Base-by-base conservation (phyloP, 1,140 invertebrate genomes). In the Cyclina sinensis region DNA sequence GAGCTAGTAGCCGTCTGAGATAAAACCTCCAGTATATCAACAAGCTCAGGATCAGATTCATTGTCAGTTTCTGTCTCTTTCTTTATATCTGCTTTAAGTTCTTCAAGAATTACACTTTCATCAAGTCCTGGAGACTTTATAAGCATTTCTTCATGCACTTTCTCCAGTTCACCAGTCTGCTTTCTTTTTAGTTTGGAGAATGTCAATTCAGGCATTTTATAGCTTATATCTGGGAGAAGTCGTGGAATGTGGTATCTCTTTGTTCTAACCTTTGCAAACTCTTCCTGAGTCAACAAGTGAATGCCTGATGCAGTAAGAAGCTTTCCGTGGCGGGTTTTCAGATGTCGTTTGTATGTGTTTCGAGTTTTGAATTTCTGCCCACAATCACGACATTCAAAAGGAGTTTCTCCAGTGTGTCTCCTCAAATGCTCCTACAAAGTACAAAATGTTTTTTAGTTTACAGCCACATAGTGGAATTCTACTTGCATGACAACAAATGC, bases 361-460 rank as follows among this genome's bases (percentile, higher is more conserved):
- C 97, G 94, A 0, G 97, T 97, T 94, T 97, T 97, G 91, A 97
- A 97, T 84, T 96, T 93, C 82, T 96, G 96, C 7, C 96, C 95
- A 94, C 97, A 97, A 89, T 97, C 97, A 5, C 95, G 95, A 90
- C 97, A 97, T n/a, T 96, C 95, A 91, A 97, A 97, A 3, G 97
- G 97, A 27, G 96, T 96, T 94, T 97, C 97, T 54, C 97, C 97
- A 16, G 97, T 97, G 89, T 97, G 97, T 62, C 97, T 94, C 62
- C 97, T 94, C 48, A 97, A 94, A 92, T 97, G 97, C 92, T 97
- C 97, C 95, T 95, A 62, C 9, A 88, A 73, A 84, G 89, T 74
- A 79, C 57, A 88, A 1, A 16, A 70, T 30, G 4, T 59, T 32
- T 73, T 74, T 74, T 39, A 43, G 1, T 14, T 7, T 43, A 43